Evolutionary conservation across 2,888 invertebrate genomes (phyloP).

Genomic region (Meteorus cinctellus): DNA sequence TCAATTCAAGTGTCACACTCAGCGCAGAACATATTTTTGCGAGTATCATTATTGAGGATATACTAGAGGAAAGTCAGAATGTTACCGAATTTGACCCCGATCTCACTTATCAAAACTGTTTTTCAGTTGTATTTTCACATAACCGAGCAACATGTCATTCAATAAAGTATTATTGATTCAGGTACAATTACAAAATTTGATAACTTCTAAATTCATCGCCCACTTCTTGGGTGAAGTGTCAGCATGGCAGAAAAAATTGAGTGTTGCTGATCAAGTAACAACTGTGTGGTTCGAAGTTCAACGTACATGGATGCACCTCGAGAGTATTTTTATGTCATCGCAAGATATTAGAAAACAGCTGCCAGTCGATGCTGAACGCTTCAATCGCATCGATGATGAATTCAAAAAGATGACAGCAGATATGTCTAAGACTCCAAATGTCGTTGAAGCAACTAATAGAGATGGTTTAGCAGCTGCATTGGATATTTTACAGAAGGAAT

Average conservation of each 20-base stretch:
- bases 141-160: not conserved
- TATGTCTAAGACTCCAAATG: constrained; percentile 89
- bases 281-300: constrained; percentile 97
- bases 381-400: constrained; percentile 91
- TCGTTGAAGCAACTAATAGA: constrained; percentile 92
- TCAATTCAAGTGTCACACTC: no score
- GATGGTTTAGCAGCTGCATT: constrained; percentile 86
- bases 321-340: constrained; percentile 98
- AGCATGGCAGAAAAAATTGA: constrained; percentile 93
- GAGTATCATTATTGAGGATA: no score
- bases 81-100: no score
- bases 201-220: constrained; percentile 97
- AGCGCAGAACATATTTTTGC: no score
- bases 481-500: constrained; percentile 87
- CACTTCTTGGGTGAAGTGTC: constrained; percentile 97
- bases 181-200: constrained; percentile 96
- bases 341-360: constrained; percentile 96
- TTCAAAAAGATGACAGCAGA: constrained; percentile 88
- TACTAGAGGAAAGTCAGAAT: no score
- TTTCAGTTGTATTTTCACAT: no score
- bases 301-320: constrained; percentile 96
- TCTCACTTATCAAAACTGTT: no score
- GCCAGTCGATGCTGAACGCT: constrained; percentile 93
- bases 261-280: constrained; percentile 94
- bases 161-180: constrained; percentile 60